Evolutionary conservation across 2,113 vertebrate genomes (phyloP).

Genomic region (Ahaetulla prasina): DNA sequence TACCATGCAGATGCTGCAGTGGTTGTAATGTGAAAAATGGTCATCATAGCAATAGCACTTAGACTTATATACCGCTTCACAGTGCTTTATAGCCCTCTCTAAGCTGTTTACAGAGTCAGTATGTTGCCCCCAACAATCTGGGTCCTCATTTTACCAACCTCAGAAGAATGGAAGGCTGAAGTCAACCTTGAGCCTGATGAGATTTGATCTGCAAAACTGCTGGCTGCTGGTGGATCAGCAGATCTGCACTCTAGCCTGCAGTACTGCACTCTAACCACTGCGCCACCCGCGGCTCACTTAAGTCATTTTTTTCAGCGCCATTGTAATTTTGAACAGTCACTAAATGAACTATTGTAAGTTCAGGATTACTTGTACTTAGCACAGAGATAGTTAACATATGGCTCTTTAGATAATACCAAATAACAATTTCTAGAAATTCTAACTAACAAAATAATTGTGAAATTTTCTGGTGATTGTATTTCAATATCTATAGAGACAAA

Average conservation of each 20-base stretch:
- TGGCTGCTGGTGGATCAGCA: no score
- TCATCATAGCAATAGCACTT: not conserved
- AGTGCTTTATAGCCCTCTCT: no score
- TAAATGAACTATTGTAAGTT: not conserved
- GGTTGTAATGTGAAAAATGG: not conserved
- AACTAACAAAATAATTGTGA: not conserved
- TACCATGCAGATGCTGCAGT: not conserved
- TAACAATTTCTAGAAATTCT: not conserved
- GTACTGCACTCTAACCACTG: no score
- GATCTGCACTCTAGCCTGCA: no score
- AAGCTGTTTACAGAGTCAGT: no score
- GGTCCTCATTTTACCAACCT: no score
- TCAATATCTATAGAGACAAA: not conserved
- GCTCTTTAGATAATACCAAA: not conserved
- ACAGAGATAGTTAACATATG: not conserved
- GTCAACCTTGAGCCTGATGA: no score
- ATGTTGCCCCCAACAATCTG: no score
- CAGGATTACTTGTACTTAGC: not conserved
- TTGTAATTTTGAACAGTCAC: not conserved
- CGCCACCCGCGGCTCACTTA: not conserved
- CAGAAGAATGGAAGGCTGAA: no score
- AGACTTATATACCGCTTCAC: no score
- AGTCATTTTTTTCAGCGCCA: not conserved
- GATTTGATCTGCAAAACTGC: no score
- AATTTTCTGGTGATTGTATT: not conserved